Evolutionary conservation across 2,113 vertebrate species (phyloP).

Genomic region (Albula goreensis): DNA sequence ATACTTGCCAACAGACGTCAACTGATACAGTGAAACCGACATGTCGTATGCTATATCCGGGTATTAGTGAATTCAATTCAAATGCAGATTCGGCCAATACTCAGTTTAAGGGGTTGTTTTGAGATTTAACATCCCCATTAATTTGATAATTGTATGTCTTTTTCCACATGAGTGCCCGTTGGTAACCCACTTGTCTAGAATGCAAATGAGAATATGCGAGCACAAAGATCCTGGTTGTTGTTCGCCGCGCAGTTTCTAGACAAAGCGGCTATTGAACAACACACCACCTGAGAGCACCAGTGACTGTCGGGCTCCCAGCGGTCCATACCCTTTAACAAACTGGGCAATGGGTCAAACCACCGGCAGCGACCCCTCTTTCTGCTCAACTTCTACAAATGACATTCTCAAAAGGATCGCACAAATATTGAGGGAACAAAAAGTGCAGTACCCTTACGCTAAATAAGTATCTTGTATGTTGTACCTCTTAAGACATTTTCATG

Average conservation of each 20-base stretch:
- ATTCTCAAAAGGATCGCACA: too few relatives aligned
- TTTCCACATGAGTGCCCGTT: neutral
- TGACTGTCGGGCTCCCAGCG: neutral
- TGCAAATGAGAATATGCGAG: constrained; percentile 10
- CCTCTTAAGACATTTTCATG: too few relatives aligned
- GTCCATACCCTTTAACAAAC: neutral
- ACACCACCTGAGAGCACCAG: neutral
- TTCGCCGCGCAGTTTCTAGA: neutral
- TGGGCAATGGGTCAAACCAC: neutral
- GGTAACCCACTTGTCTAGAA: constrained; percentile 11
- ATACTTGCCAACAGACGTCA: too few relatives aligned
- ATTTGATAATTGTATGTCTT: neutral
- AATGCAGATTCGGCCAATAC: neutral
- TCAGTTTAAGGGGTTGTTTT: neutral
- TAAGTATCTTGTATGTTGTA: too few relatives aligned
- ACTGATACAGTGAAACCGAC: too few relatives aligned
- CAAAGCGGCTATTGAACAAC: constrained; percentile 18
- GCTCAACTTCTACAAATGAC: neutral
- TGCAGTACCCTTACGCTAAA: too few relatives aligned
- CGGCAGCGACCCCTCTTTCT: neutral
- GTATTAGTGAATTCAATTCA: neutral
- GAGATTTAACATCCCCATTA: neutral
- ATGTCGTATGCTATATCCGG: too few relatives aligned
- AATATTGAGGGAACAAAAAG: too few relatives aligned
- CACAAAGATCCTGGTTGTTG: constrained; percentile 24